Base-by-base conservation (phyloP, 2,797 vertebrate species). In the Percopsis omiscomaycus region DNA sequence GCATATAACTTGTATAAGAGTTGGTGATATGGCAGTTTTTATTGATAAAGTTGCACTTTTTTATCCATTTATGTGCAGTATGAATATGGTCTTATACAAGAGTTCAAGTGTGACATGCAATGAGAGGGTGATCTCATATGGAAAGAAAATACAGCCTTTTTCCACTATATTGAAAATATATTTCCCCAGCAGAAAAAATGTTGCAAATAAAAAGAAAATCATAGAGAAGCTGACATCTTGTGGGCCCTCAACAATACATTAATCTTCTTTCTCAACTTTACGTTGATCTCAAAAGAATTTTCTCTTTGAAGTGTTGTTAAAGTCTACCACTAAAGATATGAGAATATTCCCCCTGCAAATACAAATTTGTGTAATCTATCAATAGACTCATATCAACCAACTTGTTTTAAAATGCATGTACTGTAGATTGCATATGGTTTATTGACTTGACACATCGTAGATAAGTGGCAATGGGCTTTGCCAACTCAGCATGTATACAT, bases 81-180 rank as follows among this genome's bases (percentile, higher is more conserved):
- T 4, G 3, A 14, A 55, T n/a, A 2, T 5, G 29, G 14, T 45
- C 44, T 45, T 45, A 45, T 5, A 45, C 44, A 22, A 5, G 51
- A 10, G 10, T 9, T 47, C 9, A 14, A 44, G 10, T 54, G 53
- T 49, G 61, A 61, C 73, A 48, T 42, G 52, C 9, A 10, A 3
- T 51, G 67, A 73, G 70, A 68, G 69, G 27, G 30, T 28, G 1
- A 10, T 48, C 51, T 52, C 22, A 22, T 22, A 22, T 22, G 22
- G 22, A 22, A 37, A 37, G 32, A 37, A 37, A 37, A 37, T 37
- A 37, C 32, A 37, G 32, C 6, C 32, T 37, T 5, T 6, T 37
- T 37, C 5, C 32, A 3, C 4, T 6, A 37, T 37, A 37, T 37
- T 37, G 32, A 37, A 37, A 37, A 37, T 37, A 37, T 37, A 37